These are phyloP conservation scores for Hemicentrotus pulcherrimus DNA, from an alignment of 35 echinoderm and acorn worm species.

Conservation along the genomic window DNA sequence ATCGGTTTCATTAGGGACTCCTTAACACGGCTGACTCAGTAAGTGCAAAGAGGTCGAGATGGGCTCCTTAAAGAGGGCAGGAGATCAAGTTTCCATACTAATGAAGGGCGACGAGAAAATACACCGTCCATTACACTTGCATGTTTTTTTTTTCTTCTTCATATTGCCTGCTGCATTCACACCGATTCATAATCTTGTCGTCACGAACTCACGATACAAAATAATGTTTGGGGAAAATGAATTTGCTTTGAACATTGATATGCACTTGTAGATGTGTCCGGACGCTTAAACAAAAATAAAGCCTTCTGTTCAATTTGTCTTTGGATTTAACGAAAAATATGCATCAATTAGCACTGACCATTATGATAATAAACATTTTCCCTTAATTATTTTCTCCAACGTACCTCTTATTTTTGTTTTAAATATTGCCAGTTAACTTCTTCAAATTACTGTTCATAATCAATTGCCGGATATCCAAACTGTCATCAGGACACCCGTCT, in stretches of 20 bases:
- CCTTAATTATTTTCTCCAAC: no score
- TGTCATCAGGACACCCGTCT: no score
- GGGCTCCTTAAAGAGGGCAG: not conserved
- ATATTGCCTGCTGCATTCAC: not conserved
- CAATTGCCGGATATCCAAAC: no score
- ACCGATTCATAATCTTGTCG: not conserved
- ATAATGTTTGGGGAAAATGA: not conserved
- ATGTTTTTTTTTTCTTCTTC: not conserved
- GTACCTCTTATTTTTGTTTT: no score
- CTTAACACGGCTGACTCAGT: slow-evolving; percentile 1
- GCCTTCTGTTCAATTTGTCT: no score
- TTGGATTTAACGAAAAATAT: no score
- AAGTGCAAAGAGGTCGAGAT: slow-evolving; percentile 40
- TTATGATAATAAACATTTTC: no score
- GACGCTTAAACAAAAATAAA: no score
- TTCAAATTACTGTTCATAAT: no score
- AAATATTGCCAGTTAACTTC: no score
- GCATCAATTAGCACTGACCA: no score
- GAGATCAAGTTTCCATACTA: slow-evolving; percentile 26
- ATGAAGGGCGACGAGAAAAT: slow-evolving; percentile 7
- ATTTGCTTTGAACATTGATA: not conserved
- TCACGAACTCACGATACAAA: not conserved
- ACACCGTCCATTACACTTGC: not conserved
- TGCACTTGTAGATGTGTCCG: not conserved
- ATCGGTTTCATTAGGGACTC: slow-evolving; percentile 43